Conservation (phyloP, 1,140 invertebrate species). For the Cheumatopsyche charites region DNA sequence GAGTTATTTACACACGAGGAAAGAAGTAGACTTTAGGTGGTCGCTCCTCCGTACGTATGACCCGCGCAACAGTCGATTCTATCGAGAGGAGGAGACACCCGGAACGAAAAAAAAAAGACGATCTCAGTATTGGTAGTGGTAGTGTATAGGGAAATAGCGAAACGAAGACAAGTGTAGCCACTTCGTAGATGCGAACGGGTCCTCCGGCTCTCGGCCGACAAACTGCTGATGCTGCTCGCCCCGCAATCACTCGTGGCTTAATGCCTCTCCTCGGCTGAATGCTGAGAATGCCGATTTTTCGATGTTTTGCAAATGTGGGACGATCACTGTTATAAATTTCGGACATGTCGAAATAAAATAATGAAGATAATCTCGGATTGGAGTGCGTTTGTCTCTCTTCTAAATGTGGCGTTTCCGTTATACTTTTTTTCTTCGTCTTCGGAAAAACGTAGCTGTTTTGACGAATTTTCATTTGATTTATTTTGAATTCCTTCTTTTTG, state of each 20-base stretch:
- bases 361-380: not conserved
- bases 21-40: constrained; percentile 28
- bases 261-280: not conserved
- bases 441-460: too few relatives aligned
- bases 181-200: constrained; percentile 14
- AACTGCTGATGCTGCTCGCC: constrained; percentile 30
- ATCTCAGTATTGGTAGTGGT: too few relatives aligned
- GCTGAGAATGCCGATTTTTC: constrained; percentile 26
- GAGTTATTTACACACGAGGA: constrained; percentile 41
- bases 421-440: too few relatives aligned
- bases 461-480: too few relatives aligned
- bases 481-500: too few relatives aligned
- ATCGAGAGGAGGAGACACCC: not conserved
- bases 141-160: not conserved
- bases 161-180: constrained; percentile 14
- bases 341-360: constrained; percentile 27
- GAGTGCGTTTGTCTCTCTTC: too few relatives aligned
- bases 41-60: not conserved
- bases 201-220: constrained; percentile 14
- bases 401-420: not conserved
- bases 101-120: constrained; percentile 11
- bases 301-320: constrained; percentile 37
- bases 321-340: constrained; percentile 26
- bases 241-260: constrained; percentile 35
- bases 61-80: constrained; percentile 26